Evolutionary conservation across 2,888 invertebrate genomes (phyloP).

Genomic region (Tiliacea citrago): DNA sequence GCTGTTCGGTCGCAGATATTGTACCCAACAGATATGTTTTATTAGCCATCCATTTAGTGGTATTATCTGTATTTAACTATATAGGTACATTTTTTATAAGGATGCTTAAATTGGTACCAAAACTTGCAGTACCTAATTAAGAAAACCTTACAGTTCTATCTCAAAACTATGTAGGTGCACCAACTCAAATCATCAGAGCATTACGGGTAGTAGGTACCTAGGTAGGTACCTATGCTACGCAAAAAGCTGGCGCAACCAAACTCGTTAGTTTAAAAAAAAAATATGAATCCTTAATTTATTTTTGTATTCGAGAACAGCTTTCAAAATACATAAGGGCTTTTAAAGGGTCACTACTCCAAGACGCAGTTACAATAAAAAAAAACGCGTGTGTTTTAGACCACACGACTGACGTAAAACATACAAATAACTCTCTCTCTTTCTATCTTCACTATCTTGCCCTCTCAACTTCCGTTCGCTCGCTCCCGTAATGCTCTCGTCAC

Average conservation of each 20-base stretch:
- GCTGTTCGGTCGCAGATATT: no score
- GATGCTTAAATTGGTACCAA: neutral
- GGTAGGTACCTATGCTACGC: neutral
- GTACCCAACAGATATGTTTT: no score
- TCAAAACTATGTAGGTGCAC: neutral
- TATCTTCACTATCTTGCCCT: no score
- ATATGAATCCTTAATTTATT: neutral
- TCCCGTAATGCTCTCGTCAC: no score
- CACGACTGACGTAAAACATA: no score
- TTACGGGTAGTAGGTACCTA: no score
- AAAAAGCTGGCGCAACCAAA: neutral
- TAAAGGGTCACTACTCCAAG: constrained; percentile 1
- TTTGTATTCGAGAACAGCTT: neutral
- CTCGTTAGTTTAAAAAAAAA: neutral
- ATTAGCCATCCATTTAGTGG: neutral
- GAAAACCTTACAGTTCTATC: neutral
- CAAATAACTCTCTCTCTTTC: no score
- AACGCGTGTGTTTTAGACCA: no score
- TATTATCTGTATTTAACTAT: neutral
- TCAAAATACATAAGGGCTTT: neutral
- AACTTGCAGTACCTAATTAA: neutral
- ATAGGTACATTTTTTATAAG: neutral
- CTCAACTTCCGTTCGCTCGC: no score
- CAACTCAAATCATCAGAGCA: neutral
- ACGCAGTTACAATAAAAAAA: neutral